These are phyloP conservation scores for Epinephelus awoara DNA, from an alignment of 2,797 vertebrate genomes.

Conservation along the genomic window DNA sequence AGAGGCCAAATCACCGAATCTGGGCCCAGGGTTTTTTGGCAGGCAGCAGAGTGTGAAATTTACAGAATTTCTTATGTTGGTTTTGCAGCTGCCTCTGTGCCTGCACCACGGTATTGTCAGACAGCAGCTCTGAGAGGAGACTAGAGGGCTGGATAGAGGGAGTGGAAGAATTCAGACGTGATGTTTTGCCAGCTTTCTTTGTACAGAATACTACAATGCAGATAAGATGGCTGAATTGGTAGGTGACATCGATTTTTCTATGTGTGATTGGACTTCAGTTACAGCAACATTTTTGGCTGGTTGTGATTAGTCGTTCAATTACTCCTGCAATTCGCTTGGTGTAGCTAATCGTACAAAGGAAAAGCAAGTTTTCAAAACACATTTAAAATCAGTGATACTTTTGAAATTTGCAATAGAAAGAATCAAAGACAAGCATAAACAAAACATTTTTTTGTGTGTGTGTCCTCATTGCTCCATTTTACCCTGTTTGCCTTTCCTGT, in stretches of 20 bases:
- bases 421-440: background rate
- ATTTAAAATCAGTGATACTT: constrained; percentile 7
- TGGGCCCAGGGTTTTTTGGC: constrained; percentile 90
- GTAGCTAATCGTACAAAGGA: constrained; percentile 3
- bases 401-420: background rate
- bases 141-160: constrained; percentile 38
- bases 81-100: constrained; percentile 88
- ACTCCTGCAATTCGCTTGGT: constrained; percentile 9
- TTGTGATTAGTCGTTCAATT: constrained; percentile 27
- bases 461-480: constrained; percentile 1
- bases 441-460: constrained; percentile 15
- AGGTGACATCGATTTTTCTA: constrained; percentile 59
- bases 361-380: constrained; percentile 11
- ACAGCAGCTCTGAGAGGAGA: constrained; percentile 52
- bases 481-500: constrained; percentile 39
- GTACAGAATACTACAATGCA: constrained; percentile 55
- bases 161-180: constrained; percentile 83
- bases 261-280: constrained; percentile 41
- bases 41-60: constrained; percentile 91
- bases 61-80: constrained; percentile 90
- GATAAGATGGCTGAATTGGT: constrained; percentile 47
- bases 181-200: constrained; percentile 61
- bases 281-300: constrained; percentile 13
- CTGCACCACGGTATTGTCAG: constrained; percentile 80
- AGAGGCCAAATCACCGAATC: constrained; percentile 88